Base-by-base conservation (phyloP, 2,888 invertebrate species). In the Eulithis prunata region DNA sequence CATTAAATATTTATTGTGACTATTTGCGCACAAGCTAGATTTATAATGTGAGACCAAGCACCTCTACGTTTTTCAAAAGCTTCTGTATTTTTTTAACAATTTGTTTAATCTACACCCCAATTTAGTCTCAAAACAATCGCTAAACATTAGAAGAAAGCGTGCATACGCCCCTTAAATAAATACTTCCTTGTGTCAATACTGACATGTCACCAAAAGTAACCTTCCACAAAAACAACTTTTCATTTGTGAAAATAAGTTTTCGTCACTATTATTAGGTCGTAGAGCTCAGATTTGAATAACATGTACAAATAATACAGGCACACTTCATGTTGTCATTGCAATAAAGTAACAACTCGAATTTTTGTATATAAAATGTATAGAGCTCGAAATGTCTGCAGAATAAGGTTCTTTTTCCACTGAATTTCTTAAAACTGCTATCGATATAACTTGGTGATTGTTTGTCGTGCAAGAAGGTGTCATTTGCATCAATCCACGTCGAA, bases 401-500 rank as follows among this genome's bases (percentile, higher is more conserved):
- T 56, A 67, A 45, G 57, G 52, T 63, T 63, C 11, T 60, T n/a
- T 63, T 53, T 60, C 13, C 43, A 14, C 6, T 60, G 47, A 13
- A 12, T 54, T 55, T 58, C 38, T 28, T 14, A 3, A 11, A 14
- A 38, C 2, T n/a, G 49, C 11, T 7, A 5, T 12, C 0, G 7
- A 21, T 8, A 54, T 43, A 56, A 58, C 32, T 63, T 62, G 54
- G 66, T 64, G 41, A 54, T 56, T 57, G 57, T 66, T 43, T 38
- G n/a, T 74, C 71, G 74, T 79, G 76, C 79, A 82, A 82, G 85
- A 76, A 83, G 79, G 83, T 90, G 91, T 90, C 90, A 85, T 89
- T 89, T 89, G 87, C 91, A 91, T 90, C 83, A 86, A 87, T 90
- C 88, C 81, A 80, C 81, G 89, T 89, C 88, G 83, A 78, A 85